Base-by-base conservation (phyloP, 2,113 vertebrate species). In the Vulpes ferrilata region DNA sequence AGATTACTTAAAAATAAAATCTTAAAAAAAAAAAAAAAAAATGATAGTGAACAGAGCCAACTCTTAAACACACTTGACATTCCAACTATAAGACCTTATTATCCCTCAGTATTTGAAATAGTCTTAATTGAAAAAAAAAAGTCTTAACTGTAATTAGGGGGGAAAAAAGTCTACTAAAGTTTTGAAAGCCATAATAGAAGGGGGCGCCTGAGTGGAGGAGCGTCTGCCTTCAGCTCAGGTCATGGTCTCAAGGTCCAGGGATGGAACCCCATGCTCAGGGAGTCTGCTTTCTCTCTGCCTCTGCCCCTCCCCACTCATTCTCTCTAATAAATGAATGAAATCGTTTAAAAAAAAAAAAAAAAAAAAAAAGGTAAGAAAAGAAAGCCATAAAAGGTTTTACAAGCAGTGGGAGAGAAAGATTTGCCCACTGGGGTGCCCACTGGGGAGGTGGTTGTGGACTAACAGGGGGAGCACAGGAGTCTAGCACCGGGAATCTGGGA, bases 101-200 rank as follows among this genome's bases (percentile, higher is more conserved):
- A 93, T 76, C 73, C 67, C 30, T 87, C 78, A 65, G 74, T 79
- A 95, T 88, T 82, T 93, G 35, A 65, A 96, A 87, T 7, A 93
- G 51, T 85, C 76, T 90, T 92, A 87, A 93, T 43, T 95, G 27
- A 43, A 43, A 43, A 43, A 65, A 35, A 96, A 87, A 5, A 93
- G 51, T 85, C 76, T 90, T 92, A 87, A 93, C 35, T 95, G 23
- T 90, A 96, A 97, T 20, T 73, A 83, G 53, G 73, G 53, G 55
- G 3, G 1, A 48, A 69, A 93, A 90, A 93, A 83, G 48, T 69
- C 95, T 81, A 82, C 71, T 94, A 6, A 94, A 96, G 83, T 96
- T 97, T 86, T 93, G n/a, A 96, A 97, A 95, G 60, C 59, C 57
- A 81, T 60, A 38, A 76, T 79, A 53, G 69, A 89, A 60, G 43